A percentile compares a stretch with the other conserved stretches of the same genome.
Conservation (phyloP, 2,888 invertebrate genomes). For the Chymomyza fuscimana region DNA sequence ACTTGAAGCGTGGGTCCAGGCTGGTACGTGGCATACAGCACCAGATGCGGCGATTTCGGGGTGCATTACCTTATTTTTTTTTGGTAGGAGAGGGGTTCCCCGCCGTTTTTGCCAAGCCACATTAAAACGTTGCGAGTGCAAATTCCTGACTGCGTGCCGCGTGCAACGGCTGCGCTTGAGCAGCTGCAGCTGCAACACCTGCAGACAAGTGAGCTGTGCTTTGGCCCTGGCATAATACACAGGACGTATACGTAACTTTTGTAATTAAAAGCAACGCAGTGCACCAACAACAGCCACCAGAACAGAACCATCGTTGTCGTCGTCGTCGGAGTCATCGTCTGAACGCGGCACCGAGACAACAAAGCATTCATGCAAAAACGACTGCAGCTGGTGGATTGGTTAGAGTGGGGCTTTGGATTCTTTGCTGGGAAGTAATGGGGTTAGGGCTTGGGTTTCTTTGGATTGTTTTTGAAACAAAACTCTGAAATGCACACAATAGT, state of each 20-base stretch:
- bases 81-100: background rate
- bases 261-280: constrained; percentile 71
- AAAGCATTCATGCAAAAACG: constrained; percentile 67
- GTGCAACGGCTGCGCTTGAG: constrained; percentile 38
- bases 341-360: constrained; percentile 32
- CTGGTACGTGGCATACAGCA: background rate
- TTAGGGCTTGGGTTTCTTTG: constrained; percentile 17
- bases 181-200: constrained; percentile 65
- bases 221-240: constrained; percentile 22
- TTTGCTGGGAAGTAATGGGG: constrained; percentile 4
- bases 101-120: background rate
- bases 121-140: constrained; percentile 13
- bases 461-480: constrained; percentile 58
- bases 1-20: constrained; percentile 55
- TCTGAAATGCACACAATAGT: constrained; percentile 58
- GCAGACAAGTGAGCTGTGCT: constrained; percentile 43
- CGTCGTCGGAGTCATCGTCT: background rate
- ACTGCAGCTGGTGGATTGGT: constrained; percentile 21
- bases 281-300: constrained; percentile 37
- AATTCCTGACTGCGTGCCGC: constrained; percentile 12
- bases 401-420: background rate
- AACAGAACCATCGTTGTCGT: background rate
- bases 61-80: background rate
- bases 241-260: constrained; percentile 72
- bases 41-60: too few species aligned